phyloP scores from a whole-genome alignment of 2,888 invertebrate genomes.

The Seira sanloemensis region DNA sequence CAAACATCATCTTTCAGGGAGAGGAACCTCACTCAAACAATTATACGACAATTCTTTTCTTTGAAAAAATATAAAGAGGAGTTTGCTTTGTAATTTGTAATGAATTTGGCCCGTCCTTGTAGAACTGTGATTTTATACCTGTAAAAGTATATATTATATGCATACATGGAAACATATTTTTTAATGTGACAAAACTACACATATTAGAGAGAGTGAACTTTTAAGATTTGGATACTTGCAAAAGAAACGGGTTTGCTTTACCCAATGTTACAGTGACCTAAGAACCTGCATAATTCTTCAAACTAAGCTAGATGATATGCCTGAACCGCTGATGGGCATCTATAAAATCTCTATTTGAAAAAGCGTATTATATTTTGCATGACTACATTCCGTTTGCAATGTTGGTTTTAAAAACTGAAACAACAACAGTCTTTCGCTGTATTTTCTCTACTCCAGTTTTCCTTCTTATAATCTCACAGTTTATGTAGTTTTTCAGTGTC shows the following conservation, averaged over 20 bases:
- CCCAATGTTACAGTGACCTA: no score
- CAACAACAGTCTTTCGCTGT: neutral
- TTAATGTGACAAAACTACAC: neutral
- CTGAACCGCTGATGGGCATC: no score
- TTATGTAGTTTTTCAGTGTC: slow-evolving; percentile 33
- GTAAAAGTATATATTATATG: neutral
- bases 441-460: neutral
- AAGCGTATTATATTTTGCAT: no score
- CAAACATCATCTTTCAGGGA: slow-evolving; percentile 20
- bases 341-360: no score
- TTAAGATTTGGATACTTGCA: no score
- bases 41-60: neutral
- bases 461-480: slow-evolving; percentile 37
- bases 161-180: neutral
- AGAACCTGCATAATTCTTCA: no score
- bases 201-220: no score
- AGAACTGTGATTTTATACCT: slow-evolving; percentile 40
- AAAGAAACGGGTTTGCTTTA: no score
- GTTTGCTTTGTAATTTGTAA: neutral
- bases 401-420: neutral
- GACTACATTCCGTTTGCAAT: neutral
- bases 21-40: neutral
- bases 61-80: slow-evolving; percentile 3
- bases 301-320: no score
- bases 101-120: neutral